These are phyloP conservation scores for Geodia barretti DNA, from an alignment of 37 sponge, comb jelly and placozoan genomes.

Conservation along the genomic window DNA sequence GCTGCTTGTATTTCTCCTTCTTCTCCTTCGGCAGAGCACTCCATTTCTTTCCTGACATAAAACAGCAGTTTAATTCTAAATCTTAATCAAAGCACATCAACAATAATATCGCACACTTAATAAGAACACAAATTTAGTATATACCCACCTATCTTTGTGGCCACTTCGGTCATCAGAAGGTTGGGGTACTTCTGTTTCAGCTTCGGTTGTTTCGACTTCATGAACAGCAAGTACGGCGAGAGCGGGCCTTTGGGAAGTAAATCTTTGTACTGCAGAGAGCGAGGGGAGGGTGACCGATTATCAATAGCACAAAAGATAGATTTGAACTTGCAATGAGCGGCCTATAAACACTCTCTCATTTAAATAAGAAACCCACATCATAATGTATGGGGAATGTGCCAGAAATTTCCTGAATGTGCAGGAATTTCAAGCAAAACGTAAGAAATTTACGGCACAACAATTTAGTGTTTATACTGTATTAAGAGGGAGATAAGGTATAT, in stretches of 20 bases:
- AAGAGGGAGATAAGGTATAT: no score
- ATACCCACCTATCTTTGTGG: conserved; percentile 32
- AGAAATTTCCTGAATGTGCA: no score
- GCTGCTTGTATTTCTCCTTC: conserved; percentile 34
- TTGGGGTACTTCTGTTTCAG: conserved; percentile 56
- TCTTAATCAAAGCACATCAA: neutral
- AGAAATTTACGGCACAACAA: no score
- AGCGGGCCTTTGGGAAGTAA: conserved; percentile 46
- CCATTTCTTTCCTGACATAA: conserved; percentile 22
- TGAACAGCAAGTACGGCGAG: conserved; percentile 36
- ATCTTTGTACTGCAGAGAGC: conserved; percentile 44
- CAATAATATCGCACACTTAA: conserved; percentile 3
- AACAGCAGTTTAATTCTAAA: neutral
- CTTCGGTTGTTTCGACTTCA: conserved; percentile 10
- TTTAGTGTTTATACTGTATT: no score
- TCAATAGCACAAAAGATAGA: no score
- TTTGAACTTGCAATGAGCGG: no score
- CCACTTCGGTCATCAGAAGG: conserved; percentile 12
- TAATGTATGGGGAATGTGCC: no score
- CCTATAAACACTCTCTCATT: no score
- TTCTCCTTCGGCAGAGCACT: conserved; percentile 13
- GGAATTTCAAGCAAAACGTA: no score
- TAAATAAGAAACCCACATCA: no score
- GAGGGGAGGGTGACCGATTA: no score
- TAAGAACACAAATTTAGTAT: neutral